phyloP scores from a whole-genome alignment of 2,113 vertebrate genomes.

The Thinocorus orbignyianus region DNA sequence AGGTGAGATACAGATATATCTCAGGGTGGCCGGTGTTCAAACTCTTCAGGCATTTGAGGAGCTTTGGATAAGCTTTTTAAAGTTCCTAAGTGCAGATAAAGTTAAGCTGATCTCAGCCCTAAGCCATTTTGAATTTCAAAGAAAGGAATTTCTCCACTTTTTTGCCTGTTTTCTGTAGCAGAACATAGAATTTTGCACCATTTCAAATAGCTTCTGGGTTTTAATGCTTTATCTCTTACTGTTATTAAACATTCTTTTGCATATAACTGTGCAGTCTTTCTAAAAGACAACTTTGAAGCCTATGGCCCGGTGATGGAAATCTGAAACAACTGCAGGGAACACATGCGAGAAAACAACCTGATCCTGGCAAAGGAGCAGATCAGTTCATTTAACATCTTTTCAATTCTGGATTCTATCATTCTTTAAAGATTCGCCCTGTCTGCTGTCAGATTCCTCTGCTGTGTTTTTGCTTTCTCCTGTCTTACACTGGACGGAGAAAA shows the following conservation, averaged over 20 bases:
- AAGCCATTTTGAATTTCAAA: not conserved
- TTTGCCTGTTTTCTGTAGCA: not conserved
- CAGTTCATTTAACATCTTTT: not conserved
- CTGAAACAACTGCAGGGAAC: not conserved
- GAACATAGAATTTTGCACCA: not conserved
- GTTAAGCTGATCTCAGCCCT: not conserved
- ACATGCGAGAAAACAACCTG: not conserved
- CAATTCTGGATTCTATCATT: not conserved
- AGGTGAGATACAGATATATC: not conserved
- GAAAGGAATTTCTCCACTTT: not conserved
- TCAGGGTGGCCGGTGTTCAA: not conserved
- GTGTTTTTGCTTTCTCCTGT: not conserved
- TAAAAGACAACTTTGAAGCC: not conserved
- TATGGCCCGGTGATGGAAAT: not conserved
- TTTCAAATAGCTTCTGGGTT: not conserved
- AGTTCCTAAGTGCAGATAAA: not conserved
- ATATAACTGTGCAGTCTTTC: not conserved
- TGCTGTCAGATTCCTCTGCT: not conserved
- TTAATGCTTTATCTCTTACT: not conserved
- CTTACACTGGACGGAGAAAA: not conserved
- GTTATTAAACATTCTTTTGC: not conserved
- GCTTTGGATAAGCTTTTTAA: not conserved
- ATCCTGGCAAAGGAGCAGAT: not conserved
- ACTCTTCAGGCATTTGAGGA: not conserved
- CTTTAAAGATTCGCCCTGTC: not conserved